phyloP scores from a whole-genome alignment of 30 jellyfish, hydroid and myxozoan genomes.

The Pseudorhiza aurosa region DNA sequence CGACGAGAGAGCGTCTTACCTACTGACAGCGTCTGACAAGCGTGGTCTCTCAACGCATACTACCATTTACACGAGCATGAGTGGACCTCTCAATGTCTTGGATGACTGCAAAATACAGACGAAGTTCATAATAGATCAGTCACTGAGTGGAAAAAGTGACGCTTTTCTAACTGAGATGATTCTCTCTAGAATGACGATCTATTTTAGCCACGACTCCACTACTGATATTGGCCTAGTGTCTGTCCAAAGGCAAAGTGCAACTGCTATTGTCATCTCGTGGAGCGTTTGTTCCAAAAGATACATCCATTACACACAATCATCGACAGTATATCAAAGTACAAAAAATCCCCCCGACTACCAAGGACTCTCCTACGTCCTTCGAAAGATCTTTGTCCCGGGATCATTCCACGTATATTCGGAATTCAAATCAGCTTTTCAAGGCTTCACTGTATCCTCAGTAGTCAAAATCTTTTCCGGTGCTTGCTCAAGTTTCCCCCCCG shows the following conservation, averaged over 20 bases:
- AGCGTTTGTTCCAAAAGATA: constrained; percentile 73
- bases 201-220: constrained; percentile 48
- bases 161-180: constrained; percentile 20
- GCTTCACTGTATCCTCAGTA: constrained; percentile 25
- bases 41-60: constrained; percentile 42
- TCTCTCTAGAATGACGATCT: constrained; percentile 12
- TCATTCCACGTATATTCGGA: constrained; percentile 38
- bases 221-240: constrained; percentile 59
- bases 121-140: constrained; percentile 14
- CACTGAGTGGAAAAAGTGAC: constrained; percentile 26
- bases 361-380: constrained; percentile 54
- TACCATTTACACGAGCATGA: background rate
- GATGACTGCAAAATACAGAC: constrained; percentile 32
- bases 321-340: background rate
- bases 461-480: constrained; percentile 33
- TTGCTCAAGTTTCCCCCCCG: constrained; percentile 73
- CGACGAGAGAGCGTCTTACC: constrained; percentile 5
- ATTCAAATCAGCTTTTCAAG: constrained; percentile 64
- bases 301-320: constrained; percentile 10
- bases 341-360: constrained; percentile 35
- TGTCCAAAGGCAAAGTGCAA: constrained; percentile 17
- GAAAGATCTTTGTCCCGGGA: constrained; percentile 60
- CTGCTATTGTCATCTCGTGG: constrained; percentile 63
- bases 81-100: constrained; percentile 44
- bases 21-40: constrained; percentile 44